phyloP scores from a whole-genome alignment of 2,113 vertebrate species.

The Alectura lathami region DNA sequence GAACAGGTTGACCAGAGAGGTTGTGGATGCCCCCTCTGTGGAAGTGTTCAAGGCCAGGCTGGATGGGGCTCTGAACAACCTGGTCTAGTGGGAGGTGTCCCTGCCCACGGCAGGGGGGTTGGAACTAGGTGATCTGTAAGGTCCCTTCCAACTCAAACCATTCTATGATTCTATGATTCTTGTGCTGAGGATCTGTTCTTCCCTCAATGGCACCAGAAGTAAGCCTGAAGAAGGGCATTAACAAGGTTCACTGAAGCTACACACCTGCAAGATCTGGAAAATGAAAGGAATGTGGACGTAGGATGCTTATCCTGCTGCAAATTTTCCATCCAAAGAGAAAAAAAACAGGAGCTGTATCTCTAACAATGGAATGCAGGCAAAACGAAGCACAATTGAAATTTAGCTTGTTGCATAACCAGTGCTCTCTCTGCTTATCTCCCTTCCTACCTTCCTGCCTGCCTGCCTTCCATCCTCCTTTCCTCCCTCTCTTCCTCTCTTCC shows the following conservation, averaged over 20 bases:
- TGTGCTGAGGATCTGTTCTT: not conserved
- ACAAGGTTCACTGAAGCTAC: not conserved
- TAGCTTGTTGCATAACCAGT: not conserved
- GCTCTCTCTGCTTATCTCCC: not conserved
- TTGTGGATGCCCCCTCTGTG: too few species aligned
- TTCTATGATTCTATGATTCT: too few species aligned
- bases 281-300: not conserved
- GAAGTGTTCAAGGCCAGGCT: too few species aligned
- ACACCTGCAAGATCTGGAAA: not conserved
- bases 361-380: not conserved
- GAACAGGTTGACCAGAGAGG: too few species aligned
- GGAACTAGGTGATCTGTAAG: too few species aligned
- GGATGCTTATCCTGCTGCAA: not conserved
- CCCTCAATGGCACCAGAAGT: not conserved
- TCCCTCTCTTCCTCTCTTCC: not conserved
- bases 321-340: not conserved
- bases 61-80: too few species aligned
- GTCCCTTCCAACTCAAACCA: too few species aligned
- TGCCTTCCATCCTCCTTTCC: not conserved
- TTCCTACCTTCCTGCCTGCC: not conserved
- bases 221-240: not conserved
- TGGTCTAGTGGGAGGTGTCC: too few species aligned
- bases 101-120: too few species aligned
- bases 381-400: not conserved
- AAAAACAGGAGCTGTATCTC: not conserved